Percentiles rank a stretch among this genome's conserved stretches.
phyloP scores from a whole-genome alignment of 1,140 invertebrate genomes.

The Eciton burchellii region DNA sequence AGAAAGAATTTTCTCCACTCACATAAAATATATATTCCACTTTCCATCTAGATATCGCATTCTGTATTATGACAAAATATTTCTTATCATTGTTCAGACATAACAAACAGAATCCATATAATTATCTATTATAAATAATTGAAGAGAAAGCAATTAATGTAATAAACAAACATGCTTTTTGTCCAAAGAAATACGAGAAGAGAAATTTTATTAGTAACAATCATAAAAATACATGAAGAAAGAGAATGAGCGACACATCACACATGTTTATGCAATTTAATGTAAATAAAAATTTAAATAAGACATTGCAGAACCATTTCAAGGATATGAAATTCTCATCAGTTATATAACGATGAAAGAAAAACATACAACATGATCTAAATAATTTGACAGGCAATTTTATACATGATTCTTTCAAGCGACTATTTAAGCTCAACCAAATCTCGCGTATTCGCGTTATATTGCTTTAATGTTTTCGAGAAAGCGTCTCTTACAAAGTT shows the following conservation, averaged over 20 bases:
- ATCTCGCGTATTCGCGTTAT: conserved; percentile 68
- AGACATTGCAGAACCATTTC: too few relatives aligned
- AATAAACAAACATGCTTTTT: background rate
- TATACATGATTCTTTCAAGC: conserved; percentile 33
- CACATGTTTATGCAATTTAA: background rate
- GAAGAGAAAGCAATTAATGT: background rate
- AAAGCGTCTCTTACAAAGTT: conserved; percentile 79
- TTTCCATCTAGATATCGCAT: background rate
- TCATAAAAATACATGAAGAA: conserved; percentile 2
- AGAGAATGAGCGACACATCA: too few relatives aligned
- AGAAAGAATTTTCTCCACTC: background rate
- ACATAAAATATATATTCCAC: background rate
- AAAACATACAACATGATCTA: background rate
- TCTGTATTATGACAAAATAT: background rate
- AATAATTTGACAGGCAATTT: background rate
- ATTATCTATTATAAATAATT: background rate
- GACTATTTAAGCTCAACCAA: conserved; percentile 48
- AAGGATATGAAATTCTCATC: too few relatives aligned
- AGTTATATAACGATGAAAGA: background rate
- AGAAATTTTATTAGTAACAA: background rate
- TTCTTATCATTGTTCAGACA: background rate
- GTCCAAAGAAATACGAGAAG: background rate
- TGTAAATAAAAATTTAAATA: background rate
- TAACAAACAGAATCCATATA: background rate
- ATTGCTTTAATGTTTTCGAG: conserved; percentile 83